These are phyloP conservation scores for Steinernema scapterisci DNA, from an alignment of 2,888 invertebrate species.

Conservation along the genomic window DNA sequence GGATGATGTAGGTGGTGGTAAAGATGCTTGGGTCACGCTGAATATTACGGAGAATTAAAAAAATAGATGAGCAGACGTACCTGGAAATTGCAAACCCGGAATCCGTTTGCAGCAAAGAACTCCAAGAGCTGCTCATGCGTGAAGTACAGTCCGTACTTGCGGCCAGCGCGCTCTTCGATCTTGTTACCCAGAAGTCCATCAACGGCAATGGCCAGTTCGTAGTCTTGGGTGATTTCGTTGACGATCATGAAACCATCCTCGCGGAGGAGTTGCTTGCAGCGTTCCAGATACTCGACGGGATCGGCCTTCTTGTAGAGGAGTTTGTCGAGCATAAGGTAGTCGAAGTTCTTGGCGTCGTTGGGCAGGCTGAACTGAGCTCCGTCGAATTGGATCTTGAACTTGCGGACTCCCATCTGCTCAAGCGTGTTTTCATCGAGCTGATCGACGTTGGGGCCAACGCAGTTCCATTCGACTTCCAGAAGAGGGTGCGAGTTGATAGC, in stretches of 20 bases:
- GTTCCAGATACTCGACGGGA: conserved; percentile 56
- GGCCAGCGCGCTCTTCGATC: conserved; percentile 44
- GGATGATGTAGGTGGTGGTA: conserved; percentile 59
- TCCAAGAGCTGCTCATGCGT: conserved; percentile 54
- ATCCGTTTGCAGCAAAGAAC: conserved; percentile 61
- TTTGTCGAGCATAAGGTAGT: conserved; percentile 63
- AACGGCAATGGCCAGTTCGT: conserved; percentile 56
- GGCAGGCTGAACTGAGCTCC: conserved; percentile 48
- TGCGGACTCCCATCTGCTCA: conserved; percentile 59
- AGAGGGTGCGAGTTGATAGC: conserved; percentile 62
- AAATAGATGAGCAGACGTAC: conserved; percentile 20
- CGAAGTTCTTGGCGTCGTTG: conserved; percentile 60
- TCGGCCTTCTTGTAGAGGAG: conserved; percentile 61
- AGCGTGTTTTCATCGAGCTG: conserved; percentile 64
- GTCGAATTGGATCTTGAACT: conserved; percentile 53
- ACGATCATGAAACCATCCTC: conserved; percentile 70
- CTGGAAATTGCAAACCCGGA: conserved; percentile 60
- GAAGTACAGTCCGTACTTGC: conserved; percentile 59
- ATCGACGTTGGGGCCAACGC: conserved; percentile 54
- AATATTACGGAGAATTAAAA: neutral
- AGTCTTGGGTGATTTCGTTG: conserved; percentile 69
- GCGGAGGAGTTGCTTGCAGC: conserved; percentile 57
- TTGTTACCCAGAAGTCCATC: conserved; percentile 54
- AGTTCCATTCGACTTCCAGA: conserved; percentile 56
- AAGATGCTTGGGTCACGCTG: conserved; percentile 56